Base-by-base conservation (phyloP, 2,888 invertebrate species). In the Pasiphila rectangulata region DNA sequence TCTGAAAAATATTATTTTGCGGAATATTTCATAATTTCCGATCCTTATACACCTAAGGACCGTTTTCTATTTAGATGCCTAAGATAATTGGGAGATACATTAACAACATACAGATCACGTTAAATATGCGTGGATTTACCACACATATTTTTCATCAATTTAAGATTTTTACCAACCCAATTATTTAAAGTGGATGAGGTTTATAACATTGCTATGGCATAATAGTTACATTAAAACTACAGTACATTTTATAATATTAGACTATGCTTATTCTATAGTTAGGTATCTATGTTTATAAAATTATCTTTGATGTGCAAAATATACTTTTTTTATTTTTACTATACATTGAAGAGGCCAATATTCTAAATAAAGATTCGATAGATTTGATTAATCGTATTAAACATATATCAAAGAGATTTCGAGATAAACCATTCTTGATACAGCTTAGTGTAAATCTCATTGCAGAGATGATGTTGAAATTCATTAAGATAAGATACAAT, bases 281-380 rank as follows among this genome's bases (percentile, higher is more conserved):
- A 49, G 36, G 16, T 39, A 27, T 40, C 19, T 36, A 27, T 25
- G 16, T 38, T 42, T 46, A 36, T 51, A 51, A 51, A 41, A 51
- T 44, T 51, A 44, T 49, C 40, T 51, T 46, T 51, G 49, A 51
- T 44, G 49, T 49, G 54, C 49, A 51, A 55, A 55, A 49, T 51
- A 55, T 46, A 51, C 40, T 47, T n/a, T 13, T 13, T 32, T 16
- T 29, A 2, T 25, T 27, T 29, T 32, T 19, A 17, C 17, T 5
- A 32, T 32, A 32, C 32, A 19, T 7, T 10, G 9, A 16, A 9
- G n/a, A 17, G 17, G 16, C 17, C 17, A 17, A 17, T 6, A 17
- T 32, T 16, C 32, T 5, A n/a, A 9, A 2, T 32, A 17, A 1
- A n/a, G 30, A 1, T 15, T 17, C 6, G 4, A n/a, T n/a, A n/a